Evolutionary conservation across 2,113 vertebrate species (phyloP).

Genomic region (Siphamia tubifer): DNA sequence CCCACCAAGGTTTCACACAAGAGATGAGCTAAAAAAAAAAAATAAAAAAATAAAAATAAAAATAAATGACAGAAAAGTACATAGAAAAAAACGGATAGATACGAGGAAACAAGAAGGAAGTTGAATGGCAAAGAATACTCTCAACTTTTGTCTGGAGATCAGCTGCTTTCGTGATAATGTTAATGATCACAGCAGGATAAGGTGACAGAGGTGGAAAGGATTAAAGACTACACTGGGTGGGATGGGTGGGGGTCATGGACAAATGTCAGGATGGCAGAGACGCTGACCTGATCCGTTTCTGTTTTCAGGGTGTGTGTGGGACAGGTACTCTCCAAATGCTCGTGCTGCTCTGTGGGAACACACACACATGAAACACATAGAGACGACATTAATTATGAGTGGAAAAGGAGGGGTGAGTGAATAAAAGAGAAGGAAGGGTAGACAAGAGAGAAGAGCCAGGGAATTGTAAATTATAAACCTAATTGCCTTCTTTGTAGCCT

Average conservation of each 20-base stretch:
- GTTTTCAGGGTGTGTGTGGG: conserved; percentile 92
- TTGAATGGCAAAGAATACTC: not conserved
- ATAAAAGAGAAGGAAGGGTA: not conserved
- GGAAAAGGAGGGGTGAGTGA: conserved; percentile 27
- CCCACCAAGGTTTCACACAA: conserved; percentile 89
- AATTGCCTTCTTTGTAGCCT: conserved; percentile 69
- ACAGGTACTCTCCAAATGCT: conserved; percentile 97
- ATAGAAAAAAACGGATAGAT: not conserved
- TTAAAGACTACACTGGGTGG: conserved; percentile 30
- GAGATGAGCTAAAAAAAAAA: conserved; percentile 85
- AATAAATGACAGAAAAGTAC: not conserved
- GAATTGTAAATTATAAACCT: conserved; percentile 62
- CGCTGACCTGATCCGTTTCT: conserved; percentile 93
- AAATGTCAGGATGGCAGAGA: conserved; percentile 48
- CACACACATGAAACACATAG: conserved; percentile 60
- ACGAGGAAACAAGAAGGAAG: not conserved
- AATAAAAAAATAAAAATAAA: conserved; percentile 49
- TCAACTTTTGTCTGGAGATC: conserved; percentile 27
- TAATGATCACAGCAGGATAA: conserved; percentile 27
- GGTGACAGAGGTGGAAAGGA: conserved; percentile 24
- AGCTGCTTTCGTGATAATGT: conserved; percentile 19
- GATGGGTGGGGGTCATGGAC: conserved; percentile 31
- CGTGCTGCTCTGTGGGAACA: conserved; percentile 88
- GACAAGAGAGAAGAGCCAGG: conserved; percentile 19
- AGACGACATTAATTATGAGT: conserved; percentile 59